Base-by-base conservation (phyloP, 2,113 vertebrate genomes). In the Oncorhynchus gorbuscha region DNA sequence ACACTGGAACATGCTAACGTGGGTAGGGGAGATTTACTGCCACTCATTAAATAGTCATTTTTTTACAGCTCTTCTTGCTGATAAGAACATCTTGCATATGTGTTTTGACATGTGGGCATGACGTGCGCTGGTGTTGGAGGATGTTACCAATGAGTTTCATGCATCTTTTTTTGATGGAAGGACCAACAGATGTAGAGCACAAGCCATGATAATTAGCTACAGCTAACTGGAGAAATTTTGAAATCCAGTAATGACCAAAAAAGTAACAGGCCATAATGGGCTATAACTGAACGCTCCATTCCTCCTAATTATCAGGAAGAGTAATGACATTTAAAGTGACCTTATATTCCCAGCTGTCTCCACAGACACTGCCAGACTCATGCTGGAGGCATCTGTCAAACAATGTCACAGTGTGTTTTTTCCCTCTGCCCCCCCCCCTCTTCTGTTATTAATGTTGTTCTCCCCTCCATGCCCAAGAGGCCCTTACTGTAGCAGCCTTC, bases 371-470 rank as follows among this genome's bases (percentile, higher is more conserved):
- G 74, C 68, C 74, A 76, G 74, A 69, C 74, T 72, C 30, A 66
- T 14, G 74, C 74, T 76, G 20, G 51, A 62, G 74, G 79, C 74
- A 26, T 76, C 74, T 76, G 79, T 80, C 74, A 80, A 55, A 76
- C 71, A 69, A 49, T 64, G 59, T 71, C 65, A 61, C 78, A 58
- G n/a, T 71, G 35, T 74, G 39, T 22, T 62, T 24, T 62, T 62
- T 22, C 24, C 59, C 9, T 62, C 20, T 62, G 20, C 16, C 11
- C 24, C 9, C 9, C 7, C 20, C 59, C n/a, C 59, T 62, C 59
- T 22, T 62, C n/a, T 62, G 59, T 16, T 66, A 69, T 74, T 73
- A 62, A 70, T 49, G 32, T 74, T 55, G 73, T 66, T 49, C 20
- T 66, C 64, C 71, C 58, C 71, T 55, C 62, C 13, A 30, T 14